Evolutionary conservation across 2,797 vertebrate species (phyloP).

Genomic region (Sebastes hubbsi): DNA sequence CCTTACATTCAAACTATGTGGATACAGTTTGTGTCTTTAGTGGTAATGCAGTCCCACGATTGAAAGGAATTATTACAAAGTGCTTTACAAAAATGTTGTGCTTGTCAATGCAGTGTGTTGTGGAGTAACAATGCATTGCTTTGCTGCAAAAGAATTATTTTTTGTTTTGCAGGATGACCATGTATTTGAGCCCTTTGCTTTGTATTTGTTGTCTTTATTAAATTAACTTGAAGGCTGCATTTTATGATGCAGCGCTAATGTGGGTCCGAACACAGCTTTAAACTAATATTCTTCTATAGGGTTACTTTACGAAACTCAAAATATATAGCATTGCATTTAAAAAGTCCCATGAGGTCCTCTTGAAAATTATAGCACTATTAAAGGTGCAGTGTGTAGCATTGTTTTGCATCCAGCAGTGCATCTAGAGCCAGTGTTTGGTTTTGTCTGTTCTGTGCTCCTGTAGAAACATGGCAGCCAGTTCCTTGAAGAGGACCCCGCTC

Average conservation of each 20-base stretch:
- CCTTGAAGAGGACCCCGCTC: too few relatives aligned
- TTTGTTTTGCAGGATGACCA: neutral
- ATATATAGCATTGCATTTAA: neutral
- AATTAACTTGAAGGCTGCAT: neutral
- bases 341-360: neutral
- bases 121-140: too few relatives aligned
- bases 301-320: neutral
- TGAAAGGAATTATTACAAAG: neutral
- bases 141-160: neutral
- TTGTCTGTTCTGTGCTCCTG: too few relatives aligned
- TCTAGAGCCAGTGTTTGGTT: too few relatives aligned
- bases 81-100: neutral
- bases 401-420: fast-evolving
- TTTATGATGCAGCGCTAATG: neutral
- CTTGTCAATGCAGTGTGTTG: neutral
- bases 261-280: neutral
- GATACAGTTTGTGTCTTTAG: neutral
- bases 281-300: neutral
- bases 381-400: neutral
- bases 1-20: neutral
- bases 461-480: too few relatives aligned
- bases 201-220: neutral
- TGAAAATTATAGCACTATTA: neutral
- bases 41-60: neutral
- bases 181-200: neutral